A percentile compares a stretch with the other conserved stretches of the same genome.
Conservation (phyloP, 2,797 vertebrate genomes). For the Halcyon smyrnensis region DNA sequence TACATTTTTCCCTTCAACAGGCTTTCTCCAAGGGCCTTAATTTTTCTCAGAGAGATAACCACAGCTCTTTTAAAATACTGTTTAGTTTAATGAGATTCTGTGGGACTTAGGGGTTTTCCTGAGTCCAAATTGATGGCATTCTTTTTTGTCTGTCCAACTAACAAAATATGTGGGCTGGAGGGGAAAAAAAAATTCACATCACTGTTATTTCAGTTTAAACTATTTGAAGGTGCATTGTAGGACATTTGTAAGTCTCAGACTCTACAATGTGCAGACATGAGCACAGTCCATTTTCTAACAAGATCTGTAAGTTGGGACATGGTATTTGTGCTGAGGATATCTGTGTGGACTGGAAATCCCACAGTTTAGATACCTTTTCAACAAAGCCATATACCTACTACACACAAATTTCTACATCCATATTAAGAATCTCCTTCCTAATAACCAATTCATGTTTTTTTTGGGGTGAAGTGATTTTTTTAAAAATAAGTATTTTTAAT, state of each 20-base stretch:
- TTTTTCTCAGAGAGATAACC: conserved; percentile 7
- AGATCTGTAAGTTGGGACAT: not conserved
- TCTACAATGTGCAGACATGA: not conserved
- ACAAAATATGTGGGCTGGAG: not conserved
- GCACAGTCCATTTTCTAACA: not conserved
- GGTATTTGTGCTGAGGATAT: not conserved
- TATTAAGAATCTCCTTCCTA: not conserved
- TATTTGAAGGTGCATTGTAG: not conserved
- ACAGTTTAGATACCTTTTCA: not conserved
- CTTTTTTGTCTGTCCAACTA: not conserved
- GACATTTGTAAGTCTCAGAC: not conserved
- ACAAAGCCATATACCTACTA: not conserved
- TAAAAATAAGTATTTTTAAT: not conserved
- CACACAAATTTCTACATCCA: not conserved
- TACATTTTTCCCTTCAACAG: not conserved
- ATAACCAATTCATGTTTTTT: not conserved
- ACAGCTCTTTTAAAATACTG: not conserved
- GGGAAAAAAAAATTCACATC: not conserved
- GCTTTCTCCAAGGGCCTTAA: not conserved
- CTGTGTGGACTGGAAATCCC: not conserved
- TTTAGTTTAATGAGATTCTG: conserved; percentile 11
- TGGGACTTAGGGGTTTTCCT: conserved; percentile 10
- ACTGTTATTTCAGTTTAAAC: conserved; percentile 31
- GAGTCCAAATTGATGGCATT: conserved; percentile 18
- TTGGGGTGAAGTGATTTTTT: not conserved